Conservation (phyloP, 2,113 vertebrate species). For the Gambusia affinis region DNA sequence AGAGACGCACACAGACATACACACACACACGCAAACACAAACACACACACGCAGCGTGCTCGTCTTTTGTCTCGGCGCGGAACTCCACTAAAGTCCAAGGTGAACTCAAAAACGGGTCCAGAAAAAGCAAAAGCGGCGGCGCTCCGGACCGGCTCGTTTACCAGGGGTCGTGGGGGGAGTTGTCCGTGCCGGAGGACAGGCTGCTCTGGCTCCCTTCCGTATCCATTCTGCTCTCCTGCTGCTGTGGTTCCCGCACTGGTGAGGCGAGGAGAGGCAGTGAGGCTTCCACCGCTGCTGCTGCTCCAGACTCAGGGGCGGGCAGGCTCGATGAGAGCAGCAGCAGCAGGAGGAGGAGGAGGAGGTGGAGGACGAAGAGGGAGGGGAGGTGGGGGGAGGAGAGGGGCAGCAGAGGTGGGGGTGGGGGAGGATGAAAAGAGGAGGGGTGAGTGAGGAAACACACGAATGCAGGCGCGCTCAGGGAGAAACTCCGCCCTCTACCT, state of each 20-base stretch:
- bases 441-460: slow-evolving; percentile 46
- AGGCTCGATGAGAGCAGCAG: slow-evolving; percentile 45
- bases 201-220: slow-evolving; percentile 94
- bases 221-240: slow-evolving; percentile 89
- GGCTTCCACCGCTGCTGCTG: slow-evolving; percentile 68
- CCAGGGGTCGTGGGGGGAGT: slow-evolving; percentile 95
- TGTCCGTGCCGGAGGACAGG: slow-evolving; percentile 90
- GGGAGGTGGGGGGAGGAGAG: slow-evolving; percentile 12
- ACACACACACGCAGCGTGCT: slow-evolving; percentile 67
- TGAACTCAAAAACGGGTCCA: slow-evolving; percentile 65
- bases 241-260: slow-evolving; percentile 77
- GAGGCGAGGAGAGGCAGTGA: slow-evolving; percentile 78
- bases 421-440: slow-evolving; percentile 53
- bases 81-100: slow-evolving; percentile 78
- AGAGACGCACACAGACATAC: background rate
- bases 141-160: slow-evolving; percentile 63
- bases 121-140: slow-evolving; percentile 1
- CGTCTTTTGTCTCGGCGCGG: slow-evolving; percentile 80
- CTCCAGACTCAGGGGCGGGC: slow-evolving; percentile 80
- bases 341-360: slow-evolving; percentile 39
- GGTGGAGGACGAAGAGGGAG: slow-evolving; percentile 38
- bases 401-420: slow-evolving; percentile 18
- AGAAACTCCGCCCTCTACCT: slow-evolving; percentile 60
- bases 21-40: background rate
- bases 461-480: slow-evolving; percentile 31